A percentile compares a stretch with the other conserved stretches of the same genome.
Conservation (phyloP, 2,797 vertebrate genomes). For the Pempheris klunzingeri region DNA sequence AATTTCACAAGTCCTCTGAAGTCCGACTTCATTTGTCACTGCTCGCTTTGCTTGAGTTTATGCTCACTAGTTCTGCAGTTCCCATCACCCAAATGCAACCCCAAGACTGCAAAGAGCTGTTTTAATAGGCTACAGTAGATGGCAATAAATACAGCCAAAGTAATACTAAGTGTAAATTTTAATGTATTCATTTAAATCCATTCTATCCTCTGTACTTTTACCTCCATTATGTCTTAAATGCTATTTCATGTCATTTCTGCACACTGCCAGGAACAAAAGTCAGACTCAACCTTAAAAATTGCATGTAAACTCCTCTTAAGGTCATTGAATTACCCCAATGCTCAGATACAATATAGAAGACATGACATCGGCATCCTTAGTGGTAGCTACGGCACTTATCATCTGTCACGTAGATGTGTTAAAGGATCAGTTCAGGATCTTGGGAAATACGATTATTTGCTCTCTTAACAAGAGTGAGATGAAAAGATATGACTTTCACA, state of each 20-base stretch:
- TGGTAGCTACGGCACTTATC: background rate
- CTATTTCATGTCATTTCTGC: no score
- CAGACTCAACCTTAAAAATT: background rate
- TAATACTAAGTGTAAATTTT: no score
- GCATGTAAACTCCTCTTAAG: background rate
- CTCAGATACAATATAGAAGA: background rate
- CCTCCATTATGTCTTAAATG: no score
- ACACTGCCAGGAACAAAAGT: no score
- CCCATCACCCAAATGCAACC: background rate
- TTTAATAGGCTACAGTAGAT: background rate
- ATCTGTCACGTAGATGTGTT: background rate
- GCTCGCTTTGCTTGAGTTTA: background rate
- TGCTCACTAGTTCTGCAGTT: background rate
- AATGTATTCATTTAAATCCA: no score
- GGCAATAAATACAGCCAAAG: background rate
- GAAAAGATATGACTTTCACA: no score
- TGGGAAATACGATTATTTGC: background rate
- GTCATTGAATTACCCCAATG: background rate
- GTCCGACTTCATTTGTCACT: slow-evolving; percentile 18
- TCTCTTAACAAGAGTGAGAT: background rate
- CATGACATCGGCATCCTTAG: background rate
- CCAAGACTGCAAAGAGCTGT: background rate
- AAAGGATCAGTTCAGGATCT: background rate
- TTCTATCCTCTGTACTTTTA: no score
- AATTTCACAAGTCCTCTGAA: background rate